Base-by-base conservation (phyloP, 92 coral and sea anemone genomes). In the Epizoanthus illoricatus region DNA sequence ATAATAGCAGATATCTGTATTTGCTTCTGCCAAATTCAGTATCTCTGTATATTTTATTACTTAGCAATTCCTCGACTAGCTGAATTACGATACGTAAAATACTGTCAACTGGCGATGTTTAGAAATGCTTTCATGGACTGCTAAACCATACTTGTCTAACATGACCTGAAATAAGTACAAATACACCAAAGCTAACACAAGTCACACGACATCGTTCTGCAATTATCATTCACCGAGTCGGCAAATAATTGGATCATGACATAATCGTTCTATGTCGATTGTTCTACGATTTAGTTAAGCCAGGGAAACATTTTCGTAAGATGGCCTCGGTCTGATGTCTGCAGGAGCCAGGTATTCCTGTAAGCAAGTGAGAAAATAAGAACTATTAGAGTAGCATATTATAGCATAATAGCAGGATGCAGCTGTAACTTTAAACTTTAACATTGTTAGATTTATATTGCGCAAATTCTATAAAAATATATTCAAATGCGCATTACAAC, bases 321-420 rank as follows among this genome's bases (percentile, higher is more conserved):
- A 63, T 41, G 71, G 60, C 20, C 64, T 9, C 59, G 63, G 67
- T 6, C 71, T 58, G 7, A 45, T 23, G 10, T 78, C 82, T 42
- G 43, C 64, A 78, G 82, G 82, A 4, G 49, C 71, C 71, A 78
- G 82, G 10, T 78, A 78, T 28, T 78, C 82, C 82, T 78, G 62
- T 78, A 12, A 28, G 45, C 5, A 63, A 21, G 13, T 42, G 41
- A 43, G 41, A 63, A 20, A 20, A 21, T 16, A 68, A 6, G 19
- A 68, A 68, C 10, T 20, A 39, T 28, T 5, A 4, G 28, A 43
- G 28, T 68, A 19, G 1, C 45, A 2, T 9, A 6, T 65, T 65
- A 17, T 19, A 33, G 28, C 33, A 15, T 9, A 1, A 11, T n/a
- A 2, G 18, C 3, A 18, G 13, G 9, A 9, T 2, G 39, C 70